Evolutionary conservation across 2,888 invertebrate species (phyloP).

Genomic region (Lycaena phlaeas): DNA sequence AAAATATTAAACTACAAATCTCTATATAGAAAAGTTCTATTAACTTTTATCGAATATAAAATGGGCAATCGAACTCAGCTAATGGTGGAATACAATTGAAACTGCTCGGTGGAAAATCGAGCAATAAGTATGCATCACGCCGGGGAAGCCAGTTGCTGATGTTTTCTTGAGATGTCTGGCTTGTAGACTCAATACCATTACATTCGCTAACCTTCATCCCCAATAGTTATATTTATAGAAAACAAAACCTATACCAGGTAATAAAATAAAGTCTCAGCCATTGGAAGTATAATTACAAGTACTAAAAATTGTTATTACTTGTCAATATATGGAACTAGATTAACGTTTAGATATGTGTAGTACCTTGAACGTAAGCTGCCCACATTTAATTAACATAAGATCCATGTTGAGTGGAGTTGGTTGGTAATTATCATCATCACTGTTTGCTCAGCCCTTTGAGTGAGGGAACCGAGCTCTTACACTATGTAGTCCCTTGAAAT

Average conservation of each 20-base stretch:
- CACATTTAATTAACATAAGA: too few relatives aligned
- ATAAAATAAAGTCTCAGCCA: background rate
- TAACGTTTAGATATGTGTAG: too few relatives aligned
- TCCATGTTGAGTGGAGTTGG: too few relatives aligned
- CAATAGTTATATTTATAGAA: background rate
- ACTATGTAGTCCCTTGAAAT: too few relatives aligned
- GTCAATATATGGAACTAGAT: too few relatives aligned
- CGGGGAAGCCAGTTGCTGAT: conserved; percentile 38
- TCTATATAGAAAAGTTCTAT: conserved; percentile 19
- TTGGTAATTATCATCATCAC: too few relatives aligned
- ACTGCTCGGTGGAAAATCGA: conserved; percentile 56
- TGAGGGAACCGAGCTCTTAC: too few relatives aligned
- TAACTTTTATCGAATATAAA: conserved; percentile 35
- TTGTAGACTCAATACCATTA: conserved; percentile 36
- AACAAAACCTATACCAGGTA: background rate
- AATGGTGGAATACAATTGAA: conserved; percentile 63
- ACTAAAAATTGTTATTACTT: background rate
- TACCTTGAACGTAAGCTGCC: too few relatives aligned
- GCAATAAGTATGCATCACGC: conserved; percentile 68
- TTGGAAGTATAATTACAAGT: background rate
- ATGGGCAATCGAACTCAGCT: conserved; percentile 46
- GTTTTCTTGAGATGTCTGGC: conserved; percentile 50
- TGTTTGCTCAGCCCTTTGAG: too few relatives aligned
- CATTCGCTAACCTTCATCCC: conserved; percentile 20
- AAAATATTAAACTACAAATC: too few relatives aligned